phyloP scores from a whole-genome alignment of 2,888 invertebrate genomes.

The Himalopsyche kuldschensis region DNA sequence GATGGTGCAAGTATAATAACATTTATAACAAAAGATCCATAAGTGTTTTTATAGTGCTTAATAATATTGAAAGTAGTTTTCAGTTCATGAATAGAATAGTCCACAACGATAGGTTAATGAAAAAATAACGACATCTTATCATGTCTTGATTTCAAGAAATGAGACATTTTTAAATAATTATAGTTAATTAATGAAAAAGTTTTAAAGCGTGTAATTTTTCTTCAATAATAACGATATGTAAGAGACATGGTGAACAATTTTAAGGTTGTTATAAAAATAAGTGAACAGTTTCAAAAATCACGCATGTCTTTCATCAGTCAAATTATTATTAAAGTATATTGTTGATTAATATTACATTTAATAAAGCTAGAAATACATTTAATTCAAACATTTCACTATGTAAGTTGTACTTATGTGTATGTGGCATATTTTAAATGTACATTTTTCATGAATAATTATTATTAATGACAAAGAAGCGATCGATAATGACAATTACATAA shows the following conservation, averaged over 20 bases:
- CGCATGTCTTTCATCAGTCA: conserved; percentile 38
- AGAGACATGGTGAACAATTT: background rate
- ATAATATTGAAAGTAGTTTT: background rate
- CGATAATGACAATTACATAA: background rate
- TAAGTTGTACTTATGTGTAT: background rate
- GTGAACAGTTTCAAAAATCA: conserved; percentile 29
- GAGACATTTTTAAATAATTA: background rate
- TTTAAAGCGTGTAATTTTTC: conserved; percentile 1
- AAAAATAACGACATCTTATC: background rate
- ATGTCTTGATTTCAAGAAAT: background rate
- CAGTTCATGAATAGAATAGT: background rate
- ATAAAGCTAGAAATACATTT: background rate
- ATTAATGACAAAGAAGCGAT: background rate
- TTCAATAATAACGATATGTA: background rate
- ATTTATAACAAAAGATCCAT: background rate
- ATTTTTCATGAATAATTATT: background rate
- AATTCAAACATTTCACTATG: conserved; percentile 7
- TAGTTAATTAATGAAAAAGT: background rate
- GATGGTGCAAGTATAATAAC: background rate
- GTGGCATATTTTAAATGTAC: background rate
- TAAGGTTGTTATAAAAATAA: background rate
- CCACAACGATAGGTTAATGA: background rate
- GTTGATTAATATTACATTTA: conserved; percentile 35
- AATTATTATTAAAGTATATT: conserved; percentile 36
- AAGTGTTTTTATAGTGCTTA: background rate